A percentile compares a stretch with the other conserved stretches of the same genome.
phyloP scores from a whole-genome alignment of 1,140 invertebrate species.

The Zeugodacus cucurbitae region DNA sequence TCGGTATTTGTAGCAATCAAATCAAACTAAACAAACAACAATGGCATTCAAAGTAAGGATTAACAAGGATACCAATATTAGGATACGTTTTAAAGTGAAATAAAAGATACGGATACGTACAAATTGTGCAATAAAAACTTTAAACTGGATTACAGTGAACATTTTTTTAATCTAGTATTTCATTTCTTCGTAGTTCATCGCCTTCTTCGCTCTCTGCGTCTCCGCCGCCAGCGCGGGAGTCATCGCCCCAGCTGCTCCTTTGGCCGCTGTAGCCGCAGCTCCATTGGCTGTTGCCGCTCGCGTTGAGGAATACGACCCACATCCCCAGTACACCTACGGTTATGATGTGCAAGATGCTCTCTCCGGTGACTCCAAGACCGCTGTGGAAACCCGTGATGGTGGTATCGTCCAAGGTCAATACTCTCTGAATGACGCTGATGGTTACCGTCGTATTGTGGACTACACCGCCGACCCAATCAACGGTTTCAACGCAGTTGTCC shows the following conservation, averaged over 20 bases:
- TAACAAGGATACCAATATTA: background rate
- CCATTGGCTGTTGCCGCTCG: conserved; percentile 49
- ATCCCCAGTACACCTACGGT: conserved; percentile 76
- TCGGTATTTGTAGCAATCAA: conserved; percentile 64
- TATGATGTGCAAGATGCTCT: conserved; percentile 76
- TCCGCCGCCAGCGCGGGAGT: conserved; percentile 61
- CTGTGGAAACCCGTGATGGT: conserved; percentile 65
- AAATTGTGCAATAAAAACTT: too few species aligned
- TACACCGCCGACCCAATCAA: conserved; percentile 66
- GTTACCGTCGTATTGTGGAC: conserved; percentile 65
- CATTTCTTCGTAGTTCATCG: conserved; percentile 54
- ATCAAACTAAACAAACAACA: conserved; percentile 46
- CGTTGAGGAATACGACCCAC: conserved; percentile 67
- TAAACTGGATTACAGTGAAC: conserved; percentile 38
- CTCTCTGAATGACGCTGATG: conserved; percentile 66
- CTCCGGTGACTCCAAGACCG: conserved; percentile 66
- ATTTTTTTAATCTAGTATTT: background rate
- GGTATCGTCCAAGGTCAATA: conserved; percentile 67
- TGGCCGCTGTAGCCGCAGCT: conserved; percentile 8
- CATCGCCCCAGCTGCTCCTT: conserved; percentile 52
- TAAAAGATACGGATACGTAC: background rate
- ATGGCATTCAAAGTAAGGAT: conserved; percentile 65
- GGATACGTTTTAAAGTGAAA: background rate
- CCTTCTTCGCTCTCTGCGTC: conserved; percentile 61
- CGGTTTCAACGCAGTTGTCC: conserved; percentile 67